These are phyloP conservation scores for Drosophila meridiana DNA, from an alignment of 2,888 invertebrate genomes.

Conservation along the genomic window DNA sequence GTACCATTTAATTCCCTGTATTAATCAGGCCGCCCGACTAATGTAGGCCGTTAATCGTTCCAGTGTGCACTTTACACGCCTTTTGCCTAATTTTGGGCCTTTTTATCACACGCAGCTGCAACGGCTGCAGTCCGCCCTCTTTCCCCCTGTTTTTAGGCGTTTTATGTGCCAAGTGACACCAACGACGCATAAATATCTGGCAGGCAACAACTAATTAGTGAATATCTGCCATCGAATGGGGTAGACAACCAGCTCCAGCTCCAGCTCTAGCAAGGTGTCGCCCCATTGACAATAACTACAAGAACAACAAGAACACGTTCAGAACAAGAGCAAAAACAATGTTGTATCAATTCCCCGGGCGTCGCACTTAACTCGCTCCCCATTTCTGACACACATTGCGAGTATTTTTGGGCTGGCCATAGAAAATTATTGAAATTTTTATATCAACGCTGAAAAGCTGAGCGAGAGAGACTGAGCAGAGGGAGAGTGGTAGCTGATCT, in stretches of 20 bases:
- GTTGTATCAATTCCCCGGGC: slow-evolving; percentile 72
- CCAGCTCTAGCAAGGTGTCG: slow-evolving; percentile 68
- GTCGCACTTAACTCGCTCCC: slow-evolving; percentile 73
- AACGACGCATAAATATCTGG: slow-evolving; percentile 76
- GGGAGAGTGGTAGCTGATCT: slow-evolving; percentile 19
- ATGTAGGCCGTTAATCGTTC: slow-evolving; percentile 79
- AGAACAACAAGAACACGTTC: slow-evolving; percentile 12
- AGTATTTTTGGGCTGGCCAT: slow-evolving; percentile 65
- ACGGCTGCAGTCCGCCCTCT: slow-evolving; percentile 3
- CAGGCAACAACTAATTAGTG: slow-evolving; percentile 78
- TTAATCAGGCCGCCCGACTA: slow-evolving; percentile 68
- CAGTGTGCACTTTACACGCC: slow-evolving; percentile 81
- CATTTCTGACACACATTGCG: slow-evolving; percentile 54
- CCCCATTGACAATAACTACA: slow-evolving; percentile 45
- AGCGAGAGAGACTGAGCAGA: neutral
- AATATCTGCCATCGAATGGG: slow-evolving; percentile 62
- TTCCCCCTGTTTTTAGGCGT: slow-evolving; percentile 8
- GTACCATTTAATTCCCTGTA: slow-evolving; percentile 61
- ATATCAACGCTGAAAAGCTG: slow-evolving; percentile 53
- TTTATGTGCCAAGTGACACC: slow-evolving; percentile 81
- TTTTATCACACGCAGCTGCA: slow-evolving; percentile 84
- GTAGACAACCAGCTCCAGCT: slow-evolving; percentile 21
- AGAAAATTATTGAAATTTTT: slow-evolving; percentile 75
- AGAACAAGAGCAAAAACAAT: slow-evolving; percentile 46
- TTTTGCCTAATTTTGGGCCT: slow-evolving; percentile 81